Evolutionary conservation across 2,113 vertebrate genomes (phyloP).

Genomic region (Chionodraco myersi): DNA sequence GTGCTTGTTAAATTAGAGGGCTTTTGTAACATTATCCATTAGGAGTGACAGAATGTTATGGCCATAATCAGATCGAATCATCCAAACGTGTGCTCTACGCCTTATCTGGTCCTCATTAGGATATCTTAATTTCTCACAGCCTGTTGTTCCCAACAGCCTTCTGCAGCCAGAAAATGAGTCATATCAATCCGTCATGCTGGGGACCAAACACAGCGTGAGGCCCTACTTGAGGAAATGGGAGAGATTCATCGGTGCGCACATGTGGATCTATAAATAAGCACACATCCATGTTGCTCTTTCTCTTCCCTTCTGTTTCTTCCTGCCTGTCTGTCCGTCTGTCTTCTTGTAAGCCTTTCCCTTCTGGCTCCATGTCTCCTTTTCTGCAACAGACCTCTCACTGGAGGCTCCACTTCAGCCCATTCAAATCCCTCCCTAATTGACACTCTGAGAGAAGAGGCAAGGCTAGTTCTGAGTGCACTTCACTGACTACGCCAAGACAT

Average conservation of each 20-base stretch:
- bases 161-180: conserved; percentile 74
- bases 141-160: conserved; percentile 67
- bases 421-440: conserved; percentile 78
- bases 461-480: conserved; percentile 75
- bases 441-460: conserved; percentile 69
- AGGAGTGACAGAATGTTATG: conserved; percentile 81
- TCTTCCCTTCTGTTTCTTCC: conserved; percentile 33
- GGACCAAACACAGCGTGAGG: conserved; percentile 68
- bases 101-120: conserved; percentile 81
- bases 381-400: conserved; percentile 68
- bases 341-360: conserved; percentile 29
- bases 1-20: conserved; percentile 78
- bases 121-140: conserved; percentile 81
- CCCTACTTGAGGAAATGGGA: conserved; percentile 50
- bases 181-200: conserved; percentile 77
- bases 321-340: conserved; percentile 27
- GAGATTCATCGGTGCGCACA: conserved; percentile 60
- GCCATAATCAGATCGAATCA: conserved; percentile 82
- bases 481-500: conserved; percentile 66
- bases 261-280: conserved; percentile 74
- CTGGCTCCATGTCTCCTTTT: conserved; percentile 39
- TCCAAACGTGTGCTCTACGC: conserved; percentile 72
- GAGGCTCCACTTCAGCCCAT: conserved; percentile 74
- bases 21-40: conserved; percentile 82
- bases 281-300: conserved; percentile 53